A percentile compares a stretch with the other conserved stretches of the same genome.
Evolutionary conservation across 30 jellyfish, hydroid and myxozoan species (phyloP).

Genomic region (Aurelia coerulea): DNA sequence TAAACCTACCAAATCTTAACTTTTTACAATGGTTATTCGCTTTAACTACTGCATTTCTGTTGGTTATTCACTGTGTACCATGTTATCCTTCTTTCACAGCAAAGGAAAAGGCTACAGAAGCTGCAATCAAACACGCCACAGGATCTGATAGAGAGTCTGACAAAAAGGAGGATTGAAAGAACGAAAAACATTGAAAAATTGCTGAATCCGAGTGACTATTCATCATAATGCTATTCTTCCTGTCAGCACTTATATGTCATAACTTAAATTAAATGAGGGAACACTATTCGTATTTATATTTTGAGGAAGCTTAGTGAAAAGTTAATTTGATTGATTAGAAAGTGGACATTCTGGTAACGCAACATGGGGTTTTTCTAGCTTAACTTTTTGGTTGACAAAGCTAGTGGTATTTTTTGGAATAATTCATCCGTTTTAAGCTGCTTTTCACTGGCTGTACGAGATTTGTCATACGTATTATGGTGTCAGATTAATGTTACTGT

Average conservation of each 20-base stretch:
- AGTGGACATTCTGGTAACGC: too few species aligned
- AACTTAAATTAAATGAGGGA: conserved; percentile 2
- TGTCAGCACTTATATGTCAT: conserved; percentile 17
- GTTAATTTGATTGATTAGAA: neutral
- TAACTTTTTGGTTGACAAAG: neutral
- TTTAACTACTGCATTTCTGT: too few species aligned
- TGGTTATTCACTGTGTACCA: too few species aligned
- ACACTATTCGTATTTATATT: conserved; percentile 1
- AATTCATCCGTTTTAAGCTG: neutral
- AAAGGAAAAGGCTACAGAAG: conserved; percentile 94
- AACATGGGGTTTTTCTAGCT: neutral
- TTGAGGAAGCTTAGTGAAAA: conserved; percentile 2
- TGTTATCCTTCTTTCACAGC: conserved; percentile 57
- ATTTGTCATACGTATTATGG: neutral
- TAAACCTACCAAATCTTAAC: too few species aligned
- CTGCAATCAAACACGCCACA: conserved; percentile 86
- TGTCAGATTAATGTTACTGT: neutral
- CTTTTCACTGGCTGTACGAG: neutral
- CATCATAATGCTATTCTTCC: conserved; percentile 3
- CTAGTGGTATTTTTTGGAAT: neutral
- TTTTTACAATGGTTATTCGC: too few species aligned
- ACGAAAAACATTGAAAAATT: conserved; percentile 28
- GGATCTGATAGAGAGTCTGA: conserved; percentile 69
- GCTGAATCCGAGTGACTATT: conserved; percentile 40
- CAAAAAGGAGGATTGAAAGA: conserved; percentile 88